Evolutionary conservation across 1,140 invertebrate species (phyloP).

Genomic region (Ylistrum balloti): DNA sequence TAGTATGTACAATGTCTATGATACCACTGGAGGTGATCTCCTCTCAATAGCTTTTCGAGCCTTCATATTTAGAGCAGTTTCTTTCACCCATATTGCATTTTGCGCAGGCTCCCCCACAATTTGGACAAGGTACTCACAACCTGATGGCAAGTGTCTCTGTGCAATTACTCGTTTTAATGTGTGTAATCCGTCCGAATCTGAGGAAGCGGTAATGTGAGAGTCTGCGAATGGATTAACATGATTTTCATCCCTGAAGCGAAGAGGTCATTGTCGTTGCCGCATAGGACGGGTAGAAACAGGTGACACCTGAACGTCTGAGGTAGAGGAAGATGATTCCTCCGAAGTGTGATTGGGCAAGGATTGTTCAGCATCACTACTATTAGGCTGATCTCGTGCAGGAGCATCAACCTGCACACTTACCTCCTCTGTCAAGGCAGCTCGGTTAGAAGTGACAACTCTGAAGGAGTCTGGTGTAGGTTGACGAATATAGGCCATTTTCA

Average conservation of each 20-base stretch:
- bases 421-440: not conserved
- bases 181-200: conserved; percentile 3
- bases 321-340: not conserved
- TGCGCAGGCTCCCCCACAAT: conserved; percentile 42
- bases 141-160: not conserved
- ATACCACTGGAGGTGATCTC: conserved; percentile 47
- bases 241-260: conserved; percentile 17
- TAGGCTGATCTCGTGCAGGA: no score
- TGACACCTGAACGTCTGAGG: not conserved
- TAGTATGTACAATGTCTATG: no score
- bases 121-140: conserved; percentile 23
- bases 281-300: not conserved
- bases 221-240: not conserved
- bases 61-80: conserved; percentile 19
- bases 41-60: conserved; percentile 41
- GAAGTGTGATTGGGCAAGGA: not conserved
- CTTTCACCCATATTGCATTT: conserved; percentile 45
- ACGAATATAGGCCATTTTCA: conserved; percentile 50
- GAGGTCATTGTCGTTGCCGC: conserved; percentile 19
- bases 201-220: not conserved
- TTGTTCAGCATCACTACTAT: not conserved
- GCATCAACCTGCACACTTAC: not conserved
- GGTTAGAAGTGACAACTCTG: conserved; percentile 38
- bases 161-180: conserved; percentile 42
- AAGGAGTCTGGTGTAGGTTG: conserved; percentile 46